Evolutionary conservation across 2,797 vertebrate genomes (phyloP).

Genomic region (Darevskia nairensis): DNA sequence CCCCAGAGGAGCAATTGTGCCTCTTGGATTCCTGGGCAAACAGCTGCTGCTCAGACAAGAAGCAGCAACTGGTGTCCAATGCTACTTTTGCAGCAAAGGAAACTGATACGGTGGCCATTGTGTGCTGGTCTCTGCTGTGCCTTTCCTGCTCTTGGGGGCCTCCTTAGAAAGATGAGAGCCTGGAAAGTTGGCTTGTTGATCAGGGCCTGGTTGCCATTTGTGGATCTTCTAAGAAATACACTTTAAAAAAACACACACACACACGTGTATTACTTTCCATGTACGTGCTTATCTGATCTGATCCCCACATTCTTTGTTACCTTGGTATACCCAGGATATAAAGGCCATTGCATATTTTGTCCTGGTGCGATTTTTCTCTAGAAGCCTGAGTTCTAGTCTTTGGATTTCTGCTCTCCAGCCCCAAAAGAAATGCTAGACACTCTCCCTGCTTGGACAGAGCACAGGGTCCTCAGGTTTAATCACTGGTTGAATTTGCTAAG

Average conservation of each 20-base stretch:
- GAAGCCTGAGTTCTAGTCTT: neutral
- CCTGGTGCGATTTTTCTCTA: neutral
- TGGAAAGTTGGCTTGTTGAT: too few relatives aligned
- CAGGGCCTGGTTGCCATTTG: neutral
- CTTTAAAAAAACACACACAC: neutral
- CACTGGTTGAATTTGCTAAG: neutral
- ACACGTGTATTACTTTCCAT: too few relatives aligned
- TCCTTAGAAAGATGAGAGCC: neutral
- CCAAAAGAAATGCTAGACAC: neutral
- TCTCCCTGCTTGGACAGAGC: neutral
- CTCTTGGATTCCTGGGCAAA: constrained; percentile 38
- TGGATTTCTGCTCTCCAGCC: neutral
- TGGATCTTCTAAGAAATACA: neutral
- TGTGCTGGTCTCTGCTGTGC: neutral
- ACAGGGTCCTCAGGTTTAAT: neutral
- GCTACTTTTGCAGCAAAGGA: accelerated
- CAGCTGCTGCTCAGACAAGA: constrained; percentile 65
- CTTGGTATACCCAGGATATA: neutral
- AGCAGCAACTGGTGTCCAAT: constrained; percentile 52
- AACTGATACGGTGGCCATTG: accelerated
- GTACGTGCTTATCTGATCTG: too few relatives aligned
- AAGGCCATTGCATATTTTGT: too few relatives aligned
- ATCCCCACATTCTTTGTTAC: neutral
- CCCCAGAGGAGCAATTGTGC: constrained; percentile 47
- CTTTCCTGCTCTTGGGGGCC: neutral